These are phyloP conservation scores for Xyrichtys novacula DNA, from an alignment of 2,797 vertebrate species.

Conservation along the genomic window DNA sequence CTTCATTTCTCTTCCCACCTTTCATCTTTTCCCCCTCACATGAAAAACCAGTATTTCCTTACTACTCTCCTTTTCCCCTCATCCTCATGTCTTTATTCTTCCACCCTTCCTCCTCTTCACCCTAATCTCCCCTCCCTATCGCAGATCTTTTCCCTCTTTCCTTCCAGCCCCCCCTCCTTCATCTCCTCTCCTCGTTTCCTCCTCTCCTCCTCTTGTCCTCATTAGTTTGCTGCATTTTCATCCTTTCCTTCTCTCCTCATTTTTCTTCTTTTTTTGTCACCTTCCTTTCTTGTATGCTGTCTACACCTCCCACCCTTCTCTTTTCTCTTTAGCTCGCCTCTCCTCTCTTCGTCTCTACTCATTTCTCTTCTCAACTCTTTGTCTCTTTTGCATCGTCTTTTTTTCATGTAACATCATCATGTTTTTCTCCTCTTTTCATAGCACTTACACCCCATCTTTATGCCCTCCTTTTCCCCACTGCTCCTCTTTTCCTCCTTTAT, in stretches of 20 bases:
- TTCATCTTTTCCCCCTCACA: too few relatives aligned
- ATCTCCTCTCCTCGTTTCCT: background rate
- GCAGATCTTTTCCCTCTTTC: slow-evolving; percentile 12
- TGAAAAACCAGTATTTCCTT: background rate
- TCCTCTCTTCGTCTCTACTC: background rate
- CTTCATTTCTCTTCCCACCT: too few relatives aligned
- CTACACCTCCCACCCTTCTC: background rate
- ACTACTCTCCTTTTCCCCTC: background rate
- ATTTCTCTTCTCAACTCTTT: background rate
- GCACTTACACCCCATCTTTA: background rate
- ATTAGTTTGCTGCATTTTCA: background rate
- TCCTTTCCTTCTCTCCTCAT: background rate
- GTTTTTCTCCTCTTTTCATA: background rate
- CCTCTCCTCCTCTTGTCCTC: background rate
- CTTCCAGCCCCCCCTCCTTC: slow-evolving; percentile 1
- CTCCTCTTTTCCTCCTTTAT: background rate
- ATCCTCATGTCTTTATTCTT: background rate
- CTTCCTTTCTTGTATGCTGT: background rate
- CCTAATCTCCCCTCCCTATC: background rate
- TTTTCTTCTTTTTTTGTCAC: background rate
- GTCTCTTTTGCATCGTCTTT: background rate
- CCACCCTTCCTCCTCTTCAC: background rate
- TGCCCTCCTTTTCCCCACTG: background rate
- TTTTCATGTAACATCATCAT: background rate
- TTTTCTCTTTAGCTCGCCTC: background rate